Evolutionary conservation across 2,113 vertebrate genomes (phyloP), one percentile per base, ranked within the genome.

Genomic region (Notarius quadriscutis): DNA sequence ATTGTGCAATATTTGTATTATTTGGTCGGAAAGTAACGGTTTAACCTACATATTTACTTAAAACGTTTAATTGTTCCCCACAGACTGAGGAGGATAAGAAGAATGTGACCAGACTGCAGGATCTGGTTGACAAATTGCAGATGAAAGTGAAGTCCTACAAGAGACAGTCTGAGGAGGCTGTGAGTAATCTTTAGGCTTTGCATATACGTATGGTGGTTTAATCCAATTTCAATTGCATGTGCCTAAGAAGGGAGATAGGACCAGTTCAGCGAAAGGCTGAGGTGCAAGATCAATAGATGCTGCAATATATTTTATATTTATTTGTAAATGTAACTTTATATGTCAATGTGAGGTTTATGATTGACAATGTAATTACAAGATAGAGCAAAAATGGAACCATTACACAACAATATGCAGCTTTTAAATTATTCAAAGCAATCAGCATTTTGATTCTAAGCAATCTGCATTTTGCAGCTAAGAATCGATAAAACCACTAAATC

Each of bases 11-110:
- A 14, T n/a, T 77, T 53, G 12, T 5, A 1, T 53, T 51, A 51
- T 51, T 57, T 34, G n/a, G 25, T 15, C 9, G 22, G 2, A 41
- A 34, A 34, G 27, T 58, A 60, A 34, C 55, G 11, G 27, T 81
- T 60, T 50, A 50, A 50, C 2, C 2, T 17, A 11, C 11, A 58
- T 81, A 12, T 60, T 20, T 62, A 65, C 18, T 34, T 50, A 58
- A 55, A 69, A 30, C 51, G 7, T 30, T 74, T 8, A 5, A 82
- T 62, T 81, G 60, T 58, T 74, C 15, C 30, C 50, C 82, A 80
- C 87, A 96, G 96, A 91, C 95, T 89, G 96, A 96, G 65, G 95
- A 96, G 69, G 96, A 96, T 91, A 96, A 92, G 90, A 96, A 96
- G 91, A 96, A 96, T 34, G 67, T 95, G 0, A 10, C 7, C 51